Conservation (phyloP, 1,140 invertebrate species). For the Drosophila takahashii region DNA sequence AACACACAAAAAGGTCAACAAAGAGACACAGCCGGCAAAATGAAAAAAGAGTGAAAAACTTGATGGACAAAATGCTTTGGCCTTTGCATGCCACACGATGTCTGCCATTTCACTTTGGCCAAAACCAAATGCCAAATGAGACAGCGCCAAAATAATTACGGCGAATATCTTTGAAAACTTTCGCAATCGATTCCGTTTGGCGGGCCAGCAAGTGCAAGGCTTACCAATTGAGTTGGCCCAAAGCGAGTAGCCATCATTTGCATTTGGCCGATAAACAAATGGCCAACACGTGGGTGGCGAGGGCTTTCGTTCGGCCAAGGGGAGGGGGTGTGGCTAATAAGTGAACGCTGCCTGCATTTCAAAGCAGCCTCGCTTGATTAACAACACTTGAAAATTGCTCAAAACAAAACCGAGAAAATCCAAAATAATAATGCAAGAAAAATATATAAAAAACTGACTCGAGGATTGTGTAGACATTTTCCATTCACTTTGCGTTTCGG, state of each 20-base stretch:
- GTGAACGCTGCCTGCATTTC: constrained; percentile 63
- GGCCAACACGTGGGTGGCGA: constrained; percentile 58
- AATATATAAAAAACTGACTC: constrained; percentile 39
- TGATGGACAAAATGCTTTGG: constrained; percentile 30
- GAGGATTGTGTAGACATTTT: constrained; percentile 76
- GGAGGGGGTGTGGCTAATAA: constrained; percentile 19
- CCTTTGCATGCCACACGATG: constrained; percentile 28
- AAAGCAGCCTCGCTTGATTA: constrained; percentile 58
- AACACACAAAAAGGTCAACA: constrained; percentile 63
- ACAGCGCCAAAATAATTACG: constrained; percentile 35
- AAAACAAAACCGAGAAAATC: constrained; percentile 44
- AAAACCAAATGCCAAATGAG: constrained; percentile 62
- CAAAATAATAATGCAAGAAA: constrained; percentile 57
- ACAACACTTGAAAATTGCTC: constrained; percentile 47
- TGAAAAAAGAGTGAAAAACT: constrained; percentile 22
- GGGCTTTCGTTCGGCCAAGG: constrained; percentile 4
- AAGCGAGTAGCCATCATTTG: constrained; percentile 45
- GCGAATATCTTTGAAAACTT: constrained; percentile 57
- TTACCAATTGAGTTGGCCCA: constrained; percentile 56
- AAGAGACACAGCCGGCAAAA: constrained; percentile 58
- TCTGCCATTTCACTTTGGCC: constrained; percentile 45
- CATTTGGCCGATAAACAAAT: constrained; percentile 63
- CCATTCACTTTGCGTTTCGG: constrained; percentile 80
- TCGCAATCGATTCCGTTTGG: constrained; percentile 56
- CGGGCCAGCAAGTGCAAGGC: constrained; percentile 67